Base-by-base conservation (phyloP, 2,888 invertebrate species). In the Polyploca ridens region DNA sequence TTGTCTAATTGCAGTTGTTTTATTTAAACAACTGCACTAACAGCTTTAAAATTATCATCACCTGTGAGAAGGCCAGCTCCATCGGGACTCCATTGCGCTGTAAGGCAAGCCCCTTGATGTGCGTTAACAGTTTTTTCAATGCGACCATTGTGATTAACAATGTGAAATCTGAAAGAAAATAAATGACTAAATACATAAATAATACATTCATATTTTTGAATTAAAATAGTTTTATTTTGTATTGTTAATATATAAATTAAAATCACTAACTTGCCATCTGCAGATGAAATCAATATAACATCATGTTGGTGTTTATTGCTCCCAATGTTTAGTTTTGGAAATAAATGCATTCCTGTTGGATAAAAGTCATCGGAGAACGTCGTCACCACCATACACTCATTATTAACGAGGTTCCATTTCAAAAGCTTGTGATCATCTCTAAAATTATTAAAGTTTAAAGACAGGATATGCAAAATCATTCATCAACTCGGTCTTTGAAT, bases 361-460 rank as follows among this genome's bases (percentile, higher is more conserved):
- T 95, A 97, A 73, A 98, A 96, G 75, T 98, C 98, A 63, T 96
- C 96, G 0, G 97, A 95, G 71, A 99, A 95, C 72, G 97, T 97
- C 44, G 97, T 95, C 8, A 99, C 93, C 74, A 96, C 95, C 65
- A 95, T 95, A 0, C 97, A 96, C 86, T 98, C 98, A 71, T 96
- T 96, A 68, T 95, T 96, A 3, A 97, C 95, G 19, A 98, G 94
- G 85, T 97, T 98, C 99, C 99, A 99, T 86, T 97, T 97, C 64
- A 98, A 92, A 62, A 99, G 94, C 81, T 96, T 96, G 85, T 98
- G 98, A 86, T 99, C 99, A 86, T 99, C 99, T n/a, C 98, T 98
- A 83, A 65, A 86, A 82, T 62, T 27, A 27, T 27, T 27, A 6
- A 65, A 58, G 49, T 38, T 44, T n/a, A n/a, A 57, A 61, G 11